phyloP scores from a whole-genome alignment of 1,140 invertebrate species.

The Cheumatopsyche charites region DNA sequence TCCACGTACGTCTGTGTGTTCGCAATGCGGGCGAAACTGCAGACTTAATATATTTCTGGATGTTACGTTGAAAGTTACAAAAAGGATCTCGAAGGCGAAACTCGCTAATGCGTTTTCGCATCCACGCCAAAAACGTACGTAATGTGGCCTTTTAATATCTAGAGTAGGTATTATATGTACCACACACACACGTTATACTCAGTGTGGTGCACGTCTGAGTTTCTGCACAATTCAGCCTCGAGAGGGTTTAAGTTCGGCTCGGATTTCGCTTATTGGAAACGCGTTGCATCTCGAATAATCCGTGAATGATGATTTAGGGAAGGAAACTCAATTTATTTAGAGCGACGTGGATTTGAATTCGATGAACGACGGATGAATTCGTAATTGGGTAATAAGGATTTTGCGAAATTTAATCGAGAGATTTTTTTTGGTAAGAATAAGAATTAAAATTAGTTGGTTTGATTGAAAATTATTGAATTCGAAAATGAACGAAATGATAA shows the following conservation, averaged over 20 bases:
- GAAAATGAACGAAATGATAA: no score
- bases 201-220: no score
- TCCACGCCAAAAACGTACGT: background rate
- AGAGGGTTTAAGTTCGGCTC: no score
- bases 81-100: background rate
- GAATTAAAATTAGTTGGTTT: no score
- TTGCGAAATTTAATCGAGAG: no score
- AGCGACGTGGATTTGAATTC: background rate
- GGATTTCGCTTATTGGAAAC: background rate
- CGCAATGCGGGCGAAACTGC: no score
- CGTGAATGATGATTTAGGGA: constrained; percentile 8
- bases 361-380: background rate
- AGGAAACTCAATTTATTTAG: constrained; percentile 5
- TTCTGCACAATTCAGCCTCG: no score
- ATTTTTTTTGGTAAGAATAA: no score
- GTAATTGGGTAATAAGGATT: background rate
- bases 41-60: no score
- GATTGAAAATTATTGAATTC: background rate
- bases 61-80: constrained; percentile 1
- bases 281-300: background rate
- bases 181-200: background rate
- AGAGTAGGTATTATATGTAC: background rate
- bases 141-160: background rate
- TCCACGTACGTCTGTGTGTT: no score
- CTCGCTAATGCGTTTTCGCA: constrained; percentile 11